Conservation (phyloP, 2,113 vertebrate species). For the Alaudala cheleensis region DNA sequence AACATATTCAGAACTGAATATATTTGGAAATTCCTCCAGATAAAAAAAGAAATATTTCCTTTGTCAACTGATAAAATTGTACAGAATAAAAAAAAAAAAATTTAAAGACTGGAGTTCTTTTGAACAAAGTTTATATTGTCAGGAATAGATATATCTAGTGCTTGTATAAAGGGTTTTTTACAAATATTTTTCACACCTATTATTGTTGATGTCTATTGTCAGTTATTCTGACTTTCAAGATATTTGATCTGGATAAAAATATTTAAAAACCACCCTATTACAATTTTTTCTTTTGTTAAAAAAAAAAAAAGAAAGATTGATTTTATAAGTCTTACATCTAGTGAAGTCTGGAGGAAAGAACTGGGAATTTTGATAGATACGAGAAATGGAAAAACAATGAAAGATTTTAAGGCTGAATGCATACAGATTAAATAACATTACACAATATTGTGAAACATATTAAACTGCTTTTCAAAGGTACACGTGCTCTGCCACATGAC, state of each 20-base stretch:
- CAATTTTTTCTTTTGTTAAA: neutral
- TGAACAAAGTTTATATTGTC: neutral
- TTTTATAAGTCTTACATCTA: neutral
- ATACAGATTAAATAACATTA: neutral
- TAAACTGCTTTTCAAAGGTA: neutral
- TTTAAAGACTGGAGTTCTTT: rapidly evolving
- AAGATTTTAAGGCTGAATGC: neutral
- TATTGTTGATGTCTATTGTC: rapidly evolving
- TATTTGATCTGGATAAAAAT: neutral
- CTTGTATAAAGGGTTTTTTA: neutral
- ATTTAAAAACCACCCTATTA: neutral
- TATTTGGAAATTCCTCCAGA: neutral
- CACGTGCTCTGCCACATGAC: neutral
- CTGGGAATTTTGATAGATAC: neutral
- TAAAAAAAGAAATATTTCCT: neutral
- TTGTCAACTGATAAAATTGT: neutral
- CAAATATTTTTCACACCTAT: neutral
- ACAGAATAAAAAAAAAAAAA: neutral
- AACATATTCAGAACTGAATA: neutral
- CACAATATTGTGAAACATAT: neutral
- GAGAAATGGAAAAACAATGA: neutral
- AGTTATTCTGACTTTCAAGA: neutral
- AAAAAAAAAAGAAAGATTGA: neutral
- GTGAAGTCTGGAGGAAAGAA: neutral
- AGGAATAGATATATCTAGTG: neutral